These are phyloP conservation scores for Sebastes schlegelii DNA, from an alignment of 2,113 vertebrate species.

Conservation along the genomic window DNA sequence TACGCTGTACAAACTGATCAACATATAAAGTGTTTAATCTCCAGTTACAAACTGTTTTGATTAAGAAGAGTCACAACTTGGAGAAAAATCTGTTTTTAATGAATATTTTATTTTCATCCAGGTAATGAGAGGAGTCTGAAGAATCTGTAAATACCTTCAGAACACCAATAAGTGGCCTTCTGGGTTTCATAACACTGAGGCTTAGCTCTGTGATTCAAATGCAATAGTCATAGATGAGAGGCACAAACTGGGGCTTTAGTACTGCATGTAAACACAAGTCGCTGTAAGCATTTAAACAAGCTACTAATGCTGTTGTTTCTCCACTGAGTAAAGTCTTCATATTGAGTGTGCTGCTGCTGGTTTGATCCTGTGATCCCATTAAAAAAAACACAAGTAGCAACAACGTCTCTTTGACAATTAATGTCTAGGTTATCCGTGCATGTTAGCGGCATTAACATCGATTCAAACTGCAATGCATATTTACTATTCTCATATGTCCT, in stretches of 20 bases:
- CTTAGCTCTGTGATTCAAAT: not conserved
- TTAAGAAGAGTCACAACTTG: not conserved
- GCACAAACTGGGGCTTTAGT: not conserved
- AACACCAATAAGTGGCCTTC: not conserved
- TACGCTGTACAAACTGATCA: not conserved
- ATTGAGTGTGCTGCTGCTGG: not conserved
- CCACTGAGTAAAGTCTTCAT: not conserved
- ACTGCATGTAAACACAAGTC: not conserved
- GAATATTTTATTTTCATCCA: fast-evolving
- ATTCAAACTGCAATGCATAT: conserved; percentile 12
- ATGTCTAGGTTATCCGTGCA: not conserved
- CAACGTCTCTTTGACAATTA: conserved; percentile 19
- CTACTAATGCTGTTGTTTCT: not conserved
- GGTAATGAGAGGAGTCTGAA: not conserved
- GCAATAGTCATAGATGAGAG: not conserved
- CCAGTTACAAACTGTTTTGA: not conserved
- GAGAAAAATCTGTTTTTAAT: not conserved
- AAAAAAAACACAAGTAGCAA: conserved; percentile 38
- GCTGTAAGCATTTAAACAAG: conserved; percentile 25
- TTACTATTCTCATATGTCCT: conserved; percentile 29
- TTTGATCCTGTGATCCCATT: conserved; percentile 53
- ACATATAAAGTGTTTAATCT: not conserved
- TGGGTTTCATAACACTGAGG: not conserved
- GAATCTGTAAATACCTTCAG: not conserved
- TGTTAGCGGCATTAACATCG: conserved; percentile 20